Evolutionary conservation across 53 echinoderm and acorn worm species (phyloP), one percentile per base, ranked within the genome.

Genomic region (Holothuria leucospilota): DNA sequence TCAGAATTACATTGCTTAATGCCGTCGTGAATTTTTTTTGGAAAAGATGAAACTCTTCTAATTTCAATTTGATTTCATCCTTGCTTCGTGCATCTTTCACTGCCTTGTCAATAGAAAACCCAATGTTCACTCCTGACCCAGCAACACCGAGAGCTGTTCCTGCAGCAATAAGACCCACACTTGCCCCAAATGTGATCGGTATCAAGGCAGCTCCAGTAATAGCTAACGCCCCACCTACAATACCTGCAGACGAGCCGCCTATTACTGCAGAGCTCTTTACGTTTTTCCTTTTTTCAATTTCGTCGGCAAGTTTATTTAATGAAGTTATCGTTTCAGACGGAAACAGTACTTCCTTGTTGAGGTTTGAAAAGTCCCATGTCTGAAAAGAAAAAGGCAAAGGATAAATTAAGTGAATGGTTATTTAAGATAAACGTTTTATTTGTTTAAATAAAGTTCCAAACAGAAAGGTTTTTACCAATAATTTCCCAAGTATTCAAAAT

Each of bases 21-120:
- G n/a, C n/a, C n/a, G n/a, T n/a, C n/a, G n/a, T n/a, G n/a, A n/a
- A n/a, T n/a, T n/a, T n/a, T n/a, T n/a, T n/a, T n/a, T n/a, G n/a
- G n/a, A n/a, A n/a, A n/a, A n/a, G n/a, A n/a, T n/a, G 13, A 20
- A 59, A 59, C 20, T 59, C 60, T 13, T 20, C 20, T 59, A 59
- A 59, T 59, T 13, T 20, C 13, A 20, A 20, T 20, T 59, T 13
- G 20, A 59, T 20, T 59, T 14, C 20, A 20, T 59, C 60, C 60
- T 20, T 59, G 13, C 65, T 65, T 65, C 27, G n/a, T 27, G 8
- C 27, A 65, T 65, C 65, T 20, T 65, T 65, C 23, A 65, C n/a
- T 65, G 27, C 8, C 65, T 65, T 65, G n/a, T 65, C 65, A 27
- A 65, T n/a, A 20, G 65, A 65, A 65, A 65, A 65, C 27, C 65